Conservation (phyloP, 1,140 invertebrate species). For the Asbolus verrucosus region DNA sequence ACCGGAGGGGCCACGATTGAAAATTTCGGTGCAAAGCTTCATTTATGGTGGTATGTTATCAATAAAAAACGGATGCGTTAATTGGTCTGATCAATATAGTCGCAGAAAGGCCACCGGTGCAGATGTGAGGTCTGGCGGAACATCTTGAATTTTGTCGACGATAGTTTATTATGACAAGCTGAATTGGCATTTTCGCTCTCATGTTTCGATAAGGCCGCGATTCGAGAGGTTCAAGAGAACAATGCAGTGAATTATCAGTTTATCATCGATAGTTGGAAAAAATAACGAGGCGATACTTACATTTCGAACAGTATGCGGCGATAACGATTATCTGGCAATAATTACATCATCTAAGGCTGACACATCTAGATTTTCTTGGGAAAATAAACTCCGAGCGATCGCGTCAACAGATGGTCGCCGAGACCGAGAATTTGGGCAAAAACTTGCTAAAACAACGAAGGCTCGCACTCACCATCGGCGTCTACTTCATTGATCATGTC, state of each 20-base stretch:
- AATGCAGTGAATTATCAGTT: conserved; percentile 22
- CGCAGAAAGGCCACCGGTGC: too few relatives aligned
- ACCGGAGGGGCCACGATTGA: too few relatives aligned
- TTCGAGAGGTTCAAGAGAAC: neutral
- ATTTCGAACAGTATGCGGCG: conserved; percentile 4
- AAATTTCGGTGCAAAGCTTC: too few relatives aligned
- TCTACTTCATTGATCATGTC: conserved; percentile 99
- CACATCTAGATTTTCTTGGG: neutral
- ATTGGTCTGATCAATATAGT: too few relatives aligned
- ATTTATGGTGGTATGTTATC: too few relatives aligned
- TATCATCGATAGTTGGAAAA: conserved; percentile 10
- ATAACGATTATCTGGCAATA: conserved; percentile 27
- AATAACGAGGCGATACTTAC: neutral
- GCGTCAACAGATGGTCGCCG: conserved; percentile 15
- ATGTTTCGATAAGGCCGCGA: too few relatives aligned
- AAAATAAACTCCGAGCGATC: conserved; percentile 11
- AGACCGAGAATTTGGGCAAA: neutral
- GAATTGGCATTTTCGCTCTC: too few relatives aligned
- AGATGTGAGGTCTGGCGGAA: too few relatives aligned
- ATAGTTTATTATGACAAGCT: too few relatives aligned
- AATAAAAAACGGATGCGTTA: too few relatives aligned
- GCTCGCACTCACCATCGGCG: conserved; percentile 97
- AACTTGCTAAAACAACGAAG: neutral
- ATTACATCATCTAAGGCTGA: conserved; percentile 6
- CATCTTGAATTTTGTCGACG: too few relatives aligned